Evolutionary conservation across 92 coral and sea anemone genomes (phyloP), one percentile per base, ranked within the genome.

Genomic region (Nematostella vectensis): DNA sequence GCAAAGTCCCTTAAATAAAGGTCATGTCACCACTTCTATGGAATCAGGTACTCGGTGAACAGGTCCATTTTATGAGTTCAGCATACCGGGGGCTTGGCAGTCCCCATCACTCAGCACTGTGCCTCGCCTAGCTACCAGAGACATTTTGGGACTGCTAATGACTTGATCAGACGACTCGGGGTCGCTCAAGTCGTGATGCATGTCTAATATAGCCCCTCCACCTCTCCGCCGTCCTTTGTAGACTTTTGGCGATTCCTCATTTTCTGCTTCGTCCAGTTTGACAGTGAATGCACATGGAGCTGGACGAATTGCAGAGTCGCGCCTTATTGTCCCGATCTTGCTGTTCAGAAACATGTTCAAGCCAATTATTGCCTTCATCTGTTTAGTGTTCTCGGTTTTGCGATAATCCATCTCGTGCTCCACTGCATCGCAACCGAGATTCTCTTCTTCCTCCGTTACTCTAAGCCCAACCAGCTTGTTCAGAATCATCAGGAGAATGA

Each of bases 401-500:
- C 25, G 51, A 48, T 55, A 66, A 25, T 66, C 63, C 72, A 76
- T 81, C 16, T 75, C 88, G 24, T 85, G 95, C 45, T 85, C 95
- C 0, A 85, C 83, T 2, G 63, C 43, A 31, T 85, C 95, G 2
- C 83, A 79, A 2, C 95, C 95, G 12, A 60, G 84, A 0, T 50
- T 53, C 44, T 85, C 95, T 53, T 85, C 88, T 15, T 80, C 88
- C 31, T 63, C 74, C 10, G 80, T 75, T 18, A 85, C 80, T 16
- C 95, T 61, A 3, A 85, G 67, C 18, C 88, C 86, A 27, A 81
- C 68, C 2, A 79, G 63, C 25, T 69, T 61, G 42, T 80, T 67
- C 6, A 85, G 58, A 26, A 43, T 69, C 15, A 69, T 27, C 29
- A 85, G 77, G 13, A 75, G 29, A 0, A 58, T 30, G 11, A 70